phyloP scores from a whole-genome alignment of 1,140 invertebrate genomes.

The Phymastichus coffea region DNA sequence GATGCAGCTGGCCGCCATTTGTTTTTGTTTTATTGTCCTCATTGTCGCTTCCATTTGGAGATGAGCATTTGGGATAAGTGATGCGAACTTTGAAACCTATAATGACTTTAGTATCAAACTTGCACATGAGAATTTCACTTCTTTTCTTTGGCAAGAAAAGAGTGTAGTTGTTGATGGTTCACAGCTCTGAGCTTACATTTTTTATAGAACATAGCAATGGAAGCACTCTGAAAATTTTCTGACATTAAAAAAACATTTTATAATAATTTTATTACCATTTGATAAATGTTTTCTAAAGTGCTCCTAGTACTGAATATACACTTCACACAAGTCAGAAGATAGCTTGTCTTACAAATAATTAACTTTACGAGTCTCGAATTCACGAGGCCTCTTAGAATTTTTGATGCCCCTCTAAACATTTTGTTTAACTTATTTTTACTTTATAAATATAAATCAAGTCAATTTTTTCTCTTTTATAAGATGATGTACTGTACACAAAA shows the following conservation, averaged over 20 bases:
- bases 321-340: too few relatives aligned
- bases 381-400: background rate
- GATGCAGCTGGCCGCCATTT: conserved; percentile 3
- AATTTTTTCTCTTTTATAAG: background rate
- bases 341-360: too few relatives aligned
- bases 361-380: background rate
- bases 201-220: too few relatives aligned
- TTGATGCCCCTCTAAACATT: background rate
- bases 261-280: conserved; percentile 17
- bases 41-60: background rate
- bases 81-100: too few relatives aligned
- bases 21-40: conserved; percentile 6
- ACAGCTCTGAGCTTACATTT: too few relatives aligned
- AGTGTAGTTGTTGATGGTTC: too few relatives aligned
- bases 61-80: too few relatives aligned
- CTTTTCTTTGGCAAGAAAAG: too few relatives aligned
- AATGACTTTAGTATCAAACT: too few relatives aligned
- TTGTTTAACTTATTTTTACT: conserved; percentile 11
- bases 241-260: conserved; percentile 10
- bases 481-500: background rate
- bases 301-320: background rate
- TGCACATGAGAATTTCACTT: too few relatives aligned
- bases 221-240: conserved; percentile 1
- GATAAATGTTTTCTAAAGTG: conserved; percentile 9
- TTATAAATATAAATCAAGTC: background rate